These are phyloP conservation scores for Eupithecia tripunctaria DNA, from an alignment of 2,888 invertebrate species.

Conservation along the genomic window DNA sequence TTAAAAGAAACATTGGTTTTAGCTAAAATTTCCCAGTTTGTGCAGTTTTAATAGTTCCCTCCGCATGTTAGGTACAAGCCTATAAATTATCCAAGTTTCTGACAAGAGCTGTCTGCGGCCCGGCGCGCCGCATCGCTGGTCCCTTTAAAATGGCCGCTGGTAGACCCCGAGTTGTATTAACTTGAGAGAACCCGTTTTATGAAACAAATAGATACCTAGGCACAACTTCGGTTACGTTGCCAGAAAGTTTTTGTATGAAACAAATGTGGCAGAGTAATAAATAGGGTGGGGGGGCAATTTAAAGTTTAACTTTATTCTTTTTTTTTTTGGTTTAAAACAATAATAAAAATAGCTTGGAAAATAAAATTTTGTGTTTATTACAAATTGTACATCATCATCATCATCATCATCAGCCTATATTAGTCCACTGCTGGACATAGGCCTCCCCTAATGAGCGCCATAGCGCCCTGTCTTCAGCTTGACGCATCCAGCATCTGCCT, in stretches of 20 bases:
- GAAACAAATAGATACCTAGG: not conserved
- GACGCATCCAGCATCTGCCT: too few relatives aligned
- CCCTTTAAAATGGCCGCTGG: constrained; percentile 30
- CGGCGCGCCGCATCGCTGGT: constrained; percentile 25
- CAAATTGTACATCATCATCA: too few relatives aligned
- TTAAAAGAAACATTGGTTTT: not conserved
- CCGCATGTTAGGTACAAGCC: constrained; percentile 26
- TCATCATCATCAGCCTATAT: too few relatives aligned
- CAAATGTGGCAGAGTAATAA: not conserved
- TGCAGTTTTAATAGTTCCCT: constrained; percentile 2
- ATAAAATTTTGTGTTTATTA: too few relatives aligned
- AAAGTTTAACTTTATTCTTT: too few relatives aligned
- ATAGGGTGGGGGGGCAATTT: not conserved
- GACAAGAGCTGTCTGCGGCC: constrained; percentile 34
- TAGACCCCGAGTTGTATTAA: not conserved
- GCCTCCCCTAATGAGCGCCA: too few relatives aligned
- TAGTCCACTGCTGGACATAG: too few relatives aligned
- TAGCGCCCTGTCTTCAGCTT: too few relatives aligned
- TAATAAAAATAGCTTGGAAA: too few relatives aligned
- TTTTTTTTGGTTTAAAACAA: too few relatives aligned
- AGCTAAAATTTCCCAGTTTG: constrained; percentile 9
- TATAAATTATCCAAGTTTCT: constrained; percentile 40
- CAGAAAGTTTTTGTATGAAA: not conserved
- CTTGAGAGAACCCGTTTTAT: constrained; percentile 7
- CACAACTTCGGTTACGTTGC: not conserved